Evolutionary conservation across 2,797 vertebrate species (phyloP).

Genomic region (Bradypus variegatus): DNA sequence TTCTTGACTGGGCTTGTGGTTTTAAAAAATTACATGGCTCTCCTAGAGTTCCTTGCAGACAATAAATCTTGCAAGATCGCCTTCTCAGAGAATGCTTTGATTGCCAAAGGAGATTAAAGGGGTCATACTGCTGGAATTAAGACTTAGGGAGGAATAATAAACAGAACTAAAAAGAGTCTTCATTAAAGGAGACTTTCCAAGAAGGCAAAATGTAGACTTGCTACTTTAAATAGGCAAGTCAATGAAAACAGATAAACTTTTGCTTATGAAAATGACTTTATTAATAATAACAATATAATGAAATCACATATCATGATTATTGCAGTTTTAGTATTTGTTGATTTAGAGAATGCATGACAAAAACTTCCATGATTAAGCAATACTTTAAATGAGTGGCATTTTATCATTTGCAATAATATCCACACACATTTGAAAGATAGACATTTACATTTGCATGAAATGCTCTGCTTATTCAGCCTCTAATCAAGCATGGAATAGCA

Average conservation of each 20-base stretch:
- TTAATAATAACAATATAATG: constrained; percentile 15
- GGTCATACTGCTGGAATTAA: not conserved
- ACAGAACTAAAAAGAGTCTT: not conserved
- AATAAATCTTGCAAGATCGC: not conserved
- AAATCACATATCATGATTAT: not conserved
- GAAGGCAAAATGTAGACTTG: not conserved
- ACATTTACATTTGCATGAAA: not conserved
- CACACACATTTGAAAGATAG: not conserved
- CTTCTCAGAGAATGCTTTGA: not conserved
- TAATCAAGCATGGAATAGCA: not conserved
- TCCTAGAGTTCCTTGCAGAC: not conserved
- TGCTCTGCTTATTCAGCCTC: not conserved
- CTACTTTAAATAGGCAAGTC: not conserved
- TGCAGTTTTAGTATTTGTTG: not conserved
- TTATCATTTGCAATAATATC: not conserved
- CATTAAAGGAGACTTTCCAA: not conserved
- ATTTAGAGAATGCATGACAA: not conserved
- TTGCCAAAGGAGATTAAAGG: not conserved
- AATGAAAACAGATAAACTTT: not conserved
- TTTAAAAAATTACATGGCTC: not conserved
- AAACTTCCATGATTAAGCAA: not conserved
- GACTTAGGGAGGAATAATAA: not conserved
- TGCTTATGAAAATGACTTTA: not conserved
- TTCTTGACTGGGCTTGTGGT: not conserved
- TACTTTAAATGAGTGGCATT: not conserved